A percentile compares a stretch with the other conserved stretches of the same genome.
These are phyloP conservation scores for Orchestia grillus DNA, from an alignment of 1,140 invertebrate species.

Conservation along the genomic window DNA sequence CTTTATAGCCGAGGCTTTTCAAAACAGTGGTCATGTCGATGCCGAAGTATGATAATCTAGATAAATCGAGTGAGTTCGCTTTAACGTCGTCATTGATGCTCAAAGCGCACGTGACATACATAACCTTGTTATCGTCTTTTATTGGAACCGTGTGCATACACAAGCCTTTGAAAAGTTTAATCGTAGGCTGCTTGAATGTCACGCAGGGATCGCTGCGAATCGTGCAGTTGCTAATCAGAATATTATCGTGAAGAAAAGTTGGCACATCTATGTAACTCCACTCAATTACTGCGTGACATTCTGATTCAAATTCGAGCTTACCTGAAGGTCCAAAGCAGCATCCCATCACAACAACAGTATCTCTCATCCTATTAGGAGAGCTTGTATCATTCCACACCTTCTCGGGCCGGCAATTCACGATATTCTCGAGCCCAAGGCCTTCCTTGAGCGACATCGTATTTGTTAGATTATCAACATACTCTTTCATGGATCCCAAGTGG, in stretches of 20 bases:
- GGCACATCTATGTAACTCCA: constrained; percentile 54
- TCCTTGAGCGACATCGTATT: constrained; percentile 45
- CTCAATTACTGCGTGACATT: constrained; percentile 59
- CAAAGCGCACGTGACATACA: constrained; percentile 65
- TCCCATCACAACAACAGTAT: constrained; percentile 58
- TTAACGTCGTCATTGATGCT: constrained; percentile 61
- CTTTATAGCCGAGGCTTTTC: constrained; percentile 41
- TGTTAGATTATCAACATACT: constrained; percentile 62
- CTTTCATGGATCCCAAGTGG: constrained; percentile 65
- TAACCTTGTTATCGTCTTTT: neutral
- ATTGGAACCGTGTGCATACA: constrained; percentile 64
- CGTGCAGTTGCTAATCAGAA: constrained; percentile 64
- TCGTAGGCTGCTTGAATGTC: neutral
- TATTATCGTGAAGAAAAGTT: constrained; percentile 23
- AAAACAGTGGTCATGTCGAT: constrained; percentile 46
- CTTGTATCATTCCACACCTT: neutral
- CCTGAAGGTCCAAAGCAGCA: neutral
- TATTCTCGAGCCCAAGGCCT: constrained; percentile 60
- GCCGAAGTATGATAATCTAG: constrained; percentile 51
- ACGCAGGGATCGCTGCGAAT: constrained; percentile 47
- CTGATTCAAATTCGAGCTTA: neutral
- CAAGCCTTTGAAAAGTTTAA: constrained; percentile 55
- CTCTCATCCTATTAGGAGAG: neutral
- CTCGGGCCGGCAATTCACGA: neutral
- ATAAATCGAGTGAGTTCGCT: neutral